A percentile compares a stretch with the other conserved stretches of the same genome.
Conservation (phyloP, 2,797 vertebrate genomes). For the Melanotaenia trifasciata region DNA sequence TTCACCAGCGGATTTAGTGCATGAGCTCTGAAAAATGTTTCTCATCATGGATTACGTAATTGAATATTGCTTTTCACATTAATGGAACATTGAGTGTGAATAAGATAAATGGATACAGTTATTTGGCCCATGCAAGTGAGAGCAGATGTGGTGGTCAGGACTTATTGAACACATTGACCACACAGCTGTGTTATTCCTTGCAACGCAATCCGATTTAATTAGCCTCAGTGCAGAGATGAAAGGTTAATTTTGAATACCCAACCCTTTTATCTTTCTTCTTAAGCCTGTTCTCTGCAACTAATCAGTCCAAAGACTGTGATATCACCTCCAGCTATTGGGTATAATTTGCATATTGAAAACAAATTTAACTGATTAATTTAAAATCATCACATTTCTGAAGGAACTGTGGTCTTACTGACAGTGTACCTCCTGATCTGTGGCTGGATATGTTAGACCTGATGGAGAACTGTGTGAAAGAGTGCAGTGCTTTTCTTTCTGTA, state of each 20-base stretch:
- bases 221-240: slow-evolving; percentile 40
- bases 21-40: slow-evolving; percentile 46
- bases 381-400: background rate
- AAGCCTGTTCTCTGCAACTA: slow-evolving; percentile 3
- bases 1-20: slow-evolving; percentile 31
- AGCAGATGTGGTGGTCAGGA: slow-evolving; percentile 41
- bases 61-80: slow-evolving; percentile 52
- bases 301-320: background rate
- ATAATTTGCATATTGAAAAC: slow-evolving; percentile 3
- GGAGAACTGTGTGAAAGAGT: background rate
- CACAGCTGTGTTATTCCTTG: slow-evolving; percentile 50
- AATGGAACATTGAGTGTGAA: slow-evolving; percentile 58
- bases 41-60: slow-evolving; percentile 45
- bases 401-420: background rate
- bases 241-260: slow-evolving; percentile 45
- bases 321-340: slow-evolving; percentile 1
- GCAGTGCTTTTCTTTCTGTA: slow-evolving; percentile 52
- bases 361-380: background rate
- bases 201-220: slow-evolving; percentile 57
- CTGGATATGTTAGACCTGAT: background rate
- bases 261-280: slow-evolving; percentile 2
- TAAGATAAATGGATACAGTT: slow-evolving; percentile 54
- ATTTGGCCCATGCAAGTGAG: slow-evolving; percentile 20
- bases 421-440: slow-evolving; percentile 1
- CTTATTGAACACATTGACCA: slow-evolving; percentile 71